A percentile compares a stretch with the other conserved stretches of the same genome.
phyloP scores from a whole-genome alignment of 2,888 invertebrate species.

The Chloromyia formosa region DNA sequence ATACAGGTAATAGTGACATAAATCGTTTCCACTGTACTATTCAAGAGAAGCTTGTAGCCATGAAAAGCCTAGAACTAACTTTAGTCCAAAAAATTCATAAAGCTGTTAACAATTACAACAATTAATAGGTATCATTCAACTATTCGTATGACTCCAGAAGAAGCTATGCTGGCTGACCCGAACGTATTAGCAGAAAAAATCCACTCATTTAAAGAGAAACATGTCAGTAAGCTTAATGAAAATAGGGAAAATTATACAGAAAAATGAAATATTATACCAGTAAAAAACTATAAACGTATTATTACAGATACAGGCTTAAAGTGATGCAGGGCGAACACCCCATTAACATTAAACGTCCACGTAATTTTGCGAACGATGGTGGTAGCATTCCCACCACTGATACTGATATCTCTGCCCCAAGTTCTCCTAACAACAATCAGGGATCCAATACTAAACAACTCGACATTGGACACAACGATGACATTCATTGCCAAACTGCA shows the following conservation, averaged over 20 bases:
- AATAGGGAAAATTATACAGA: slow-evolving; percentile 3
- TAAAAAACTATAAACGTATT: slow-evolving; percentile 16
- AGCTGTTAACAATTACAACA: slow-evolving; percentile 48
- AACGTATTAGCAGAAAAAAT: neutral
- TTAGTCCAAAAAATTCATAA: slow-evolving; percentile 45
- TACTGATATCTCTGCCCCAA: neutral
- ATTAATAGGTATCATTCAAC: slow-evolving; percentile 48
- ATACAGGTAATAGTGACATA: slow-evolving; percentile 39
- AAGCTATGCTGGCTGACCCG: slow-evolving; percentile 39
- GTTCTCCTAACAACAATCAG: too few relatives aligned
- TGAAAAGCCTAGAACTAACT: slow-evolving; percentile 41
- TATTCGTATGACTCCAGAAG: slow-evolving; percentile 46
- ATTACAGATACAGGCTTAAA: slow-evolving; percentile 10
- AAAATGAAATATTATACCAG: neutral
- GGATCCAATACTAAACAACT: too few relatives aligned
- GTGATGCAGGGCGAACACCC: neutral
- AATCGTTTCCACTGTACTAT: slow-evolving; percentile 47
- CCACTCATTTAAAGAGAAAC: neutral
- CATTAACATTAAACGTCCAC: slow-evolving; percentile 24
- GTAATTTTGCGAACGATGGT: slow-evolving; percentile 11
- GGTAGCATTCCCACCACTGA: neutral
- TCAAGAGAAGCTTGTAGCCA: slow-evolving; percentile 47
- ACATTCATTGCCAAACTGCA: too few relatives aligned
- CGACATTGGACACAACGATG: too few relatives aligned
- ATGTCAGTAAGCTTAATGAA: neutral